A percentile compares a stretch with the other conserved stretches of the same genome.
phyloP scores from a whole-genome alignment of 2,888 invertebrate genomes.

The Tigriopus californicus region DNA sequence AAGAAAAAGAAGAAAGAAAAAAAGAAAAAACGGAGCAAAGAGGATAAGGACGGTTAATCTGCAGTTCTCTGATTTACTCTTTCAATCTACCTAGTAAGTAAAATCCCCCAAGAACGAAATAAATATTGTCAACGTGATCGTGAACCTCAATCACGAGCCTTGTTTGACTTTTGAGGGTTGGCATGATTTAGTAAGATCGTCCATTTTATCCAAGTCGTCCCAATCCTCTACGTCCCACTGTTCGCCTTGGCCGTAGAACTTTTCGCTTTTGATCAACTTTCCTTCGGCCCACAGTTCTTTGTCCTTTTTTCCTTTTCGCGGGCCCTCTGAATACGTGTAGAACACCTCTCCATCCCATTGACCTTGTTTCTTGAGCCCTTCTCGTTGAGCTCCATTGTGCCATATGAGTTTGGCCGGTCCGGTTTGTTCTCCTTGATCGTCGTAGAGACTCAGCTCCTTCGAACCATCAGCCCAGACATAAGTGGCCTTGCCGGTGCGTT shows the following conservation, averaged over 20 bases:
- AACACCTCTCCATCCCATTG: conserved; percentile 8
- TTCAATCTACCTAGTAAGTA: too few relatives aligned
- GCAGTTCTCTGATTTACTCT: too few relatives aligned
- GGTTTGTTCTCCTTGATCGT: conserved; percentile 10
- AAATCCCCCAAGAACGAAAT: too few relatives aligned
- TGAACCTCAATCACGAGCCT: too few relatives aligned
- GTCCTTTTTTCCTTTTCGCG: conserved; percentile 9
- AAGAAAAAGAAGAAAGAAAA: conserved; percentile 89
- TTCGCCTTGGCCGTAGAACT: conserved; percentile 11
- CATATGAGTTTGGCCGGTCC: conserved; percentile 11
- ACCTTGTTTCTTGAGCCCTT: conserved; percentile 11
- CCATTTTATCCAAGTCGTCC: conserved; percentile 10
- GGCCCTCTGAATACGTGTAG: conserved; percentile 1
- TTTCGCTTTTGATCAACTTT: conserved; percentile 2
- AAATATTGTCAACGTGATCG: too few relatives aligned
- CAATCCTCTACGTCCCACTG: not conserved
- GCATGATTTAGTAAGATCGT: not conserved
- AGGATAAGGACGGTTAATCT: not conserved
- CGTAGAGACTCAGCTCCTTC: not conserved
- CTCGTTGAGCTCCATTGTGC: conserved; percentile 10
- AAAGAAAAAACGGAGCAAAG: conserved; percentile 75
- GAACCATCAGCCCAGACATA: conserved; percentile 7
- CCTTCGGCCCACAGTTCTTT: conserved; percentile 11
- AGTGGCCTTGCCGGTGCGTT: not conserved
- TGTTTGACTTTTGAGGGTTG: too few relatives aligned